Evolutionary conservation across 2,888 invertebrate species (phyloP).

Genomic region (Ethmia dodecea): DNA sequence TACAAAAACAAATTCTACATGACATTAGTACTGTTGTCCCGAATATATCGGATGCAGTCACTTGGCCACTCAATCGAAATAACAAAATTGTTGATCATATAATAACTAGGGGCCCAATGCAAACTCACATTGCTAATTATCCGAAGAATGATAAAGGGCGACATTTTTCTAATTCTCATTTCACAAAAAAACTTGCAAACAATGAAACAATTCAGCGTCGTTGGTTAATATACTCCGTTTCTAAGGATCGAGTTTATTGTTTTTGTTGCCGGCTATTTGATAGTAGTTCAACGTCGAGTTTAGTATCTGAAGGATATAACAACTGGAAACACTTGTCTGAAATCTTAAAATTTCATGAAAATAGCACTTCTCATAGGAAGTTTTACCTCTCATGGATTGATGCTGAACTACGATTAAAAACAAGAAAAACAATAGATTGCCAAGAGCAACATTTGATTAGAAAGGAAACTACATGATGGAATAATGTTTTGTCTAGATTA

Average conservation of each 20-base stretch:
- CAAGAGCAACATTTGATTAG: conserved; percentile 26
- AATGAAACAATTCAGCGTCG: conserved; percentile 19
- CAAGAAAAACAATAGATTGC: conserved; percentile 18
- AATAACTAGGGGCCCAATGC: too few species aligned
- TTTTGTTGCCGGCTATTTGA: conserved; percentile 22
- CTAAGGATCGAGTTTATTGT: conserved; percentile 21
- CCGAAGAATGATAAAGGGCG: too few species aligned
- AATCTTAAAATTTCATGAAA: conserved; percentile 18
- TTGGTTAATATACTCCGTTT: conserved; percentile 21
- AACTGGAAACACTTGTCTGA: conserved; percentile 20
- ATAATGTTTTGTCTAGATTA: conserved; percentile 23
- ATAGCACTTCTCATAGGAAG: conserved; percentile 10
- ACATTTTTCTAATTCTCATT: too few species aligned
- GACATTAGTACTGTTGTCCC: too few species aligned
- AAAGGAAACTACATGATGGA: conserved; percentile 26
- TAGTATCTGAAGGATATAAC: conserved; percentile 16
- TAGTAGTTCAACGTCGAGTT: conserved; percentile 19
- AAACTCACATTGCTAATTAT: too few species aligned
- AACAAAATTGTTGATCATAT: too few species aligned
- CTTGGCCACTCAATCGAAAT: too few species aligned
- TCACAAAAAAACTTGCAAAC: too few species aligned
- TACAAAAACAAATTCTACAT: too few species aligned
- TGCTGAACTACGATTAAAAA: conserved; percentile 17
- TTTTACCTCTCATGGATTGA: conserved; percentile 15
- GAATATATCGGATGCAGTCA: too few species aligned